Evolutionary conservation across 2,113 vertebrate species (phyloP).

Genomic region (Corvus hawaiiensis): DNA sequence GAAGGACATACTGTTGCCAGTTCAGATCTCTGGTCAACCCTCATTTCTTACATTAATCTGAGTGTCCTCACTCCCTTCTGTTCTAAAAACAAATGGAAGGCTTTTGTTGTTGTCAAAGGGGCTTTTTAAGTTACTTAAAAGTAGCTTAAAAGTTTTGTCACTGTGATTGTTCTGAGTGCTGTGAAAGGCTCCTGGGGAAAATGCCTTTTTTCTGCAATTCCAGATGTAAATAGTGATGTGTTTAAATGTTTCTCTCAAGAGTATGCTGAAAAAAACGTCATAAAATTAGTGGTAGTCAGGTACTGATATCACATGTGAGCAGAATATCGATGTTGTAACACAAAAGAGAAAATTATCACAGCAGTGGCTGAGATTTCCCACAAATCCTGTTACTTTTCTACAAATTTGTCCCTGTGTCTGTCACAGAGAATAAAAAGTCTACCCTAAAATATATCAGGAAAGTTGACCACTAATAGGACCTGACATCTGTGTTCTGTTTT

Average conservation of each 20-base stretch:
- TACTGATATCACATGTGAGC: neutral
- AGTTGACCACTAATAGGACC: slow-evolving; percentile 18
- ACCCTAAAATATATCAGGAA: neutral
- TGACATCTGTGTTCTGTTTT: neutral
- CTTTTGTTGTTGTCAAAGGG: neutral
- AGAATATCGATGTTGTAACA: neutral
- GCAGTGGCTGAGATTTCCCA: neutral
- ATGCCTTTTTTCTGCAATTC: neutral
- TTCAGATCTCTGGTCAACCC: neutral
- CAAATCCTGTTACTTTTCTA: neutral
- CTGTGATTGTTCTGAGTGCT: neutral
- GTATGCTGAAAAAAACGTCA: neutral
- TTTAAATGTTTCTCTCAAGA: neutral
- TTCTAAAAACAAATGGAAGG: neutral
- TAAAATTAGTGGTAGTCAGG: neutral
- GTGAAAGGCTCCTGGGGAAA: neutral
- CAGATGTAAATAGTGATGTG: neutral
- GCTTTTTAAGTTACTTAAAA: neutral
- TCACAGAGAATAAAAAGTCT: neutral
- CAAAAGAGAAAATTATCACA: neutral
- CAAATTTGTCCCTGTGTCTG: neutral
- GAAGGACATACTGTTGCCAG: neutral
- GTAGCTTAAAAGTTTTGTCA: neutral
- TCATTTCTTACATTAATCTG: neutral
- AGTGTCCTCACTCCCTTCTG: neutral